Conservation (phyloP, 92 coral and sea anemone genomes). For the Micromussa lordhowensis region DNA sequence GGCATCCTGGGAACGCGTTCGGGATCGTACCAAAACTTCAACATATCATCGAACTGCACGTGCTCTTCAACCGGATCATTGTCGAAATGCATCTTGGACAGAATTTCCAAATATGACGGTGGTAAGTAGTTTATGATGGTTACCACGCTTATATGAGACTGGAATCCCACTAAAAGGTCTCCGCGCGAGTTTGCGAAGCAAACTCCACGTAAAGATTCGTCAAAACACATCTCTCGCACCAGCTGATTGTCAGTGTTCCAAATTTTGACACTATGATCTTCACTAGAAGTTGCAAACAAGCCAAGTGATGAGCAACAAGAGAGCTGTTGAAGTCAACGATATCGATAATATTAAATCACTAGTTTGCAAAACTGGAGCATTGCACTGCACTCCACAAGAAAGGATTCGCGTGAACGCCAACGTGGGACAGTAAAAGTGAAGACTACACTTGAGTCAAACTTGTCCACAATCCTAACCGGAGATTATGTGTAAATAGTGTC, state of each 20-base stretch:
- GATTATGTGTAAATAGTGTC: too few species aligned
- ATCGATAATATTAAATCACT: not conserved
- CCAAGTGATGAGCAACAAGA: slow-evolving; percentile 87
- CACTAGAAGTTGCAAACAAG: slow-evolving; percentile 96
- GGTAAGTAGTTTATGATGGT: slow-evolving; percentile 88
- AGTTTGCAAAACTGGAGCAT: not conserved
- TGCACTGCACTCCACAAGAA: too few species aligned
- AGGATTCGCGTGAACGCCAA: not conserved
- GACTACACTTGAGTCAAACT: too few species aligned
- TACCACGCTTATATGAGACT: slow-evolving; percentile 92
- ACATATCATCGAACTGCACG: slow-evolving; percentile 87
- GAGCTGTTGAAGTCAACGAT: slow-evolving; percentile 50
- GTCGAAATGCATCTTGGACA: slow-evolving; percentile 83
- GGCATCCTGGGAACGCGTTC: slow-evolving; percentile 82
- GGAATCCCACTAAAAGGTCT: slow-evolving; percentile 96
- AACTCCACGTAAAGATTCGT: slow-evolving; percentile 92
- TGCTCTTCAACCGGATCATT: slow-evolving; percentile 87
- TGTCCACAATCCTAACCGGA: too few species aligned
- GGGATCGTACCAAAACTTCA: slow-evolving; percentile 92
- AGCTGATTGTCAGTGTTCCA: slow-evolving; percentile 96
- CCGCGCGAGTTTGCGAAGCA: slow-evolving; percentile 98
- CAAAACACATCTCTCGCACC: slow-evolving; percentile 88
- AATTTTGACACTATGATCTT: slow-evolving; percentile 88
- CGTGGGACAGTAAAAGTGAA: not conserved
- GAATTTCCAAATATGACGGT: slow-evolving; percentile 74